These are phyloP conservation scores for Plodia interpunctella DNA, from an alignment of 1,140 invertebrate genomes.

Conservation along the genomic window DNA sequence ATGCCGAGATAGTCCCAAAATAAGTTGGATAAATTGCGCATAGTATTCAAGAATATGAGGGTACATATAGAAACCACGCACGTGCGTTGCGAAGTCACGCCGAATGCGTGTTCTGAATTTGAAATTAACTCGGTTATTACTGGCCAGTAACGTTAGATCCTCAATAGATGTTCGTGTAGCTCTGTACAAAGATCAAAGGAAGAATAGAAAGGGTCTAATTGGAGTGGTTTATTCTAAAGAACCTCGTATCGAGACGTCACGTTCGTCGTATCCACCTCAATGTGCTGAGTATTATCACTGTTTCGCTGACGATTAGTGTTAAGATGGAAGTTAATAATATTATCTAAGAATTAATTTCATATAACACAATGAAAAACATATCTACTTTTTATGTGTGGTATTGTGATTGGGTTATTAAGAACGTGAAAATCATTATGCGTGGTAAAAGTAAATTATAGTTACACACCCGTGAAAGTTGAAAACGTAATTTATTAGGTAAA, in stretches of 20 bases:
- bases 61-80: conserved; percentile 22
- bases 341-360: no score
- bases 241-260: conserved; percentile 10
- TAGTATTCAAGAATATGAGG: conserved; percentile 32
- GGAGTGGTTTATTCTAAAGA: conserved; percentile 20
- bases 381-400: no score
- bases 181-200: not conserved
- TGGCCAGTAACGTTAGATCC: conserved; percentile 26
- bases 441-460: no score
- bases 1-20: conserved; percentile 25
- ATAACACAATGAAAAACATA: no score
- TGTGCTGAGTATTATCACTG: conserved; percentile 23
- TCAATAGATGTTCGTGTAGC: conserved; percentile 16
- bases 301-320: not conserved
- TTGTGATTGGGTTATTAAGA: no score
- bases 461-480: no score
- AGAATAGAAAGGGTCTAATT: conserved; percentile 13
- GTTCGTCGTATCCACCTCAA: conserved; percentile 22
- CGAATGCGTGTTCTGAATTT: conserved; percentile 28
- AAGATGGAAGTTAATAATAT: no score
- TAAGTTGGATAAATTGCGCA: conserved; percentile 43
- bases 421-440: no score
- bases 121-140: conserved; percentile 21
- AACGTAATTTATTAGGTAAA: no score
- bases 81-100: conserved; percentile 40